phyloP scores from a whole-genome alignment of 2,888 invertebrate genomes.

The Cerastis rubricosa region DNA sequence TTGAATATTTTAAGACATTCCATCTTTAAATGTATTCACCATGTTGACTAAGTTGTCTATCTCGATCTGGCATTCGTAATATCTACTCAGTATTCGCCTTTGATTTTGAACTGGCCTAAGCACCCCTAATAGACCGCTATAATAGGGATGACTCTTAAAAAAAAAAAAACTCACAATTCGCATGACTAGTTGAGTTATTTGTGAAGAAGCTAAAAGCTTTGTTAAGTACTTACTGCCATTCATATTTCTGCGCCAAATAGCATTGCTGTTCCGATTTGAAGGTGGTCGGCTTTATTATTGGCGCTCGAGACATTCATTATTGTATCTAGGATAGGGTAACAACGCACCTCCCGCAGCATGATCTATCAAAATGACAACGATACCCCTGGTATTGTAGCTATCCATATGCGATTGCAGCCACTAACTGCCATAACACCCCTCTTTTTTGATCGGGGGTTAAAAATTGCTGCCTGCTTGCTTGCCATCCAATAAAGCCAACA shows the following conservation, averaged over 20 bases:
- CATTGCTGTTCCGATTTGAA: not conserved
- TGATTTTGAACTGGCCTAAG: conserved; percentile 8
- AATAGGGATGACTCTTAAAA: not conserved
- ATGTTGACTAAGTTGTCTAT: not conserved
- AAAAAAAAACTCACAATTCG: conserved; percentile 10
- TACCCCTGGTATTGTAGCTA: not conserved
- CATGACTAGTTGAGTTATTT: not conserved
- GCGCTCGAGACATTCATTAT: too few species aligned
- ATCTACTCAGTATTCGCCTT: conserved; percentile 8
- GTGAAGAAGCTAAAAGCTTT: not conserved
- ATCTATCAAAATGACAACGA: too few species aligned
- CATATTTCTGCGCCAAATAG: not conserved
- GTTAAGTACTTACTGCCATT: not conserved
- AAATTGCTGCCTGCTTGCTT: not conserved
- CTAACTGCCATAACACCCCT: too few species aligned
- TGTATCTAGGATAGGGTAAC: not conserved
- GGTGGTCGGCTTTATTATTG: not conserved
- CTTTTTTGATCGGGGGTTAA: too few species aligned
- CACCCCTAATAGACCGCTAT: too few species aligned
- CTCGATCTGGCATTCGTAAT: not conserved
- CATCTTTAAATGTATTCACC: not conserved
- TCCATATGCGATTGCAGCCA: too few species aligned
- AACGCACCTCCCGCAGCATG: too few species aligned
- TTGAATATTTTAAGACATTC: conserved; percentile 6
- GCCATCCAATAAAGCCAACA: not conserved